These are phyloP conservation scores for Scaptomyza caliginosa DNA, from an alignment of 2,888 invertebrate genomes.

Conservation along the genomic window DNA sequence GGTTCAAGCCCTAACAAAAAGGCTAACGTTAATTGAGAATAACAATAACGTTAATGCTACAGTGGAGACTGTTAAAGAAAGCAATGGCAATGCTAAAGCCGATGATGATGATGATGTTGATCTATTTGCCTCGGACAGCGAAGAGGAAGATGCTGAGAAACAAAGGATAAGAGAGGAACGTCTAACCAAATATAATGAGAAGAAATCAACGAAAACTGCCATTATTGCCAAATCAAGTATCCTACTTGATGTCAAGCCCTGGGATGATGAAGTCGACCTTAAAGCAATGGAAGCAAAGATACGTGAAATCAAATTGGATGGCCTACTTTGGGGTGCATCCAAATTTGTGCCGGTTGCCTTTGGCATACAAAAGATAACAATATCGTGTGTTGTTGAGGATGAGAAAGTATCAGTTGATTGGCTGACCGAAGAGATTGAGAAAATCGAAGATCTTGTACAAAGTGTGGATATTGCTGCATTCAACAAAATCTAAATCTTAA, in stretches of 20 bases:
- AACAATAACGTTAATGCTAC: slow-evolving; percentile 19
- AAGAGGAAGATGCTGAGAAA: slow-evolving; percentile 89
- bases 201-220: slow-evolving; percentile 95
- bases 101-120: slow-evolving; percentile 91
- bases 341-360: slow-evolving; percentile 96
- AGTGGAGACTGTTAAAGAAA: slow-evolving; percentile 4
- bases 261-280: slow-evolving; percentile 97
- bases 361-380: slow-evolving; percentile 96
- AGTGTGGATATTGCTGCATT: slow-evolving; percentile 98
- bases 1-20: slow-evolving; percentile 80
- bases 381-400: slow-evolving; percentile 96
- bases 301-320: slow-evolving; percentile 91
- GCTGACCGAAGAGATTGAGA: slow-evolving; percentile 94
- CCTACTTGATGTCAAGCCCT: slow-evolving; percentile 96
- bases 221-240: slow-evolving; percentile 97
- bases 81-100: slow-evolving; percentile 30
- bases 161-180: slow-evolving; percentile 92
- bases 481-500: slow-evolving; percentile 90
- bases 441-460: slow-evolving; percentile 93
- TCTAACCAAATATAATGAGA: slow-evolving; percentile 94
- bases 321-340: slow-evolving; percentile 96
- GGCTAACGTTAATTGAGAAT: slow-evolving; percentile 80
- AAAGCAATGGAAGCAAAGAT: slow-evolving; percentile 91
- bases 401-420: slow-evolving; percentile 96
- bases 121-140: slow-evolving; percentile 92